Evolutionary conservation across 2,888 invertebrate species (phyloP).

Genomic region (Drosophila greeni): DNA sequence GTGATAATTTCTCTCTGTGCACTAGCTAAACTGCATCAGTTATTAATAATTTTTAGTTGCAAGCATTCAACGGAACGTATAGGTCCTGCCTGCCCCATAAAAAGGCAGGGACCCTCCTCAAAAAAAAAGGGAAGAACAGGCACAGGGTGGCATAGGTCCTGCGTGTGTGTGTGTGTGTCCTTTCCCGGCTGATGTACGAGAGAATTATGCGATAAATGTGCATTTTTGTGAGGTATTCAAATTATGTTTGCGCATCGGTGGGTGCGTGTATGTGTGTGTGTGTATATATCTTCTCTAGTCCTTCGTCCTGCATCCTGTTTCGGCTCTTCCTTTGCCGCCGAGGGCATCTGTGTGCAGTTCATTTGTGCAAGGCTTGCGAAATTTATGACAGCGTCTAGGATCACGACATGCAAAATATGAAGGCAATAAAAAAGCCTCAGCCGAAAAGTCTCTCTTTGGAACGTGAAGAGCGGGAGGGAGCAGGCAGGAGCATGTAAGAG

Average conservation of each 20-base stretch:
- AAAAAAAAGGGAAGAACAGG: not conserved
- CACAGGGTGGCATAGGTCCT: constrained; percentile 1
- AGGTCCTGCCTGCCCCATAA: constrained; percentile 2
- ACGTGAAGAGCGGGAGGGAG: too few species aligned
- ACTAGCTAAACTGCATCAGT: constrained; percentile 2
- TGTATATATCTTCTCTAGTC: not conserved
- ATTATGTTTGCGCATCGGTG: constrained; percentile 42
- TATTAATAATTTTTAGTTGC: constrained; percentile 14
- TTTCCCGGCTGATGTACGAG: constrained; percentile 46
- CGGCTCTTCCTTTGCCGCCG: not conserved
- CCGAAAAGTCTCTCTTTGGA: constrained; percentile 14
- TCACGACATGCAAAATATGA: constrained; percentile 48
- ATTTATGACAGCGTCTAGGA: constrained; percentile 45
- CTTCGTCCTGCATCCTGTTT: not conserved
- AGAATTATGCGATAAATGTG: constrained; percentile 57
- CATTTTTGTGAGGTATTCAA: constrained; percentile 55
- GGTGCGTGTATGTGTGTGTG: constrained; percentile 14
- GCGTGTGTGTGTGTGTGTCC: constrained; percentile 16
- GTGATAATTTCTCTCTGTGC: not conserved
- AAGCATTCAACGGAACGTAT: constrained; percentile 11
- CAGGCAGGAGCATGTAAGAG: too few species aligned
- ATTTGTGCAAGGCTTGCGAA: constrained; percentile 42
- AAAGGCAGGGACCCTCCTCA: not conserved
- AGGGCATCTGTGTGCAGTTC: constrained; percentile 30
- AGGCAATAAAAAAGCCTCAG: constrained; percentile 42